Evolutionary conservation across 2,797 vertebrate genomes (phyloP), one percentile per base, ranked within the genome.

Genomic region (Garrulus glandarius): DNA sequence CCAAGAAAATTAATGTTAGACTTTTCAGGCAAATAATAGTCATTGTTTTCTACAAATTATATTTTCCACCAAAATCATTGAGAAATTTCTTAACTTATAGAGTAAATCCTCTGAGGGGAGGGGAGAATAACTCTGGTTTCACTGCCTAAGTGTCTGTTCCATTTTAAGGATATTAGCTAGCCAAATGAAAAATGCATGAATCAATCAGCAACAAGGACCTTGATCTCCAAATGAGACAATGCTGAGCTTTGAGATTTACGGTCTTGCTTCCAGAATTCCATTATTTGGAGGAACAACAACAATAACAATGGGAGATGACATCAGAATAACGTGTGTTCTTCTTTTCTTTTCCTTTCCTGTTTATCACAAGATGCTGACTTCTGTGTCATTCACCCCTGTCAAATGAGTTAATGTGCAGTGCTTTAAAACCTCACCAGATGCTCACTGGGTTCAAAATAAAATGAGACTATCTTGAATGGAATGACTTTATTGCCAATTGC

Each of bases 171-270:
- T 95, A 97, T 97, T 97, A 97, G 96, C 96, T 96, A 97, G 90
- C 96, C 95, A 90, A 94, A 95, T 96, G 88, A 96, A 93, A 95
- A 95, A 88, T 93, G 79, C 93, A 95, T 96, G 95, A 98, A 97
- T 97, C 97, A 91, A 75, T 98, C 97, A 93, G 91, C 96, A 65
- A 30, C 29, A n/a, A 86, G 74, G 92, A 89, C 95, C 92, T 89
- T 96, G 97, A 95, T 97, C 95, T 95, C 88, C 24, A 70, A 91
- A 95, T 94, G 95, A 90, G 49, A 89, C 97, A 92, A 93, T 95
- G 96, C 94, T 96, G 96, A 98, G 94, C 97, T 96, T 96, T 97
- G 95, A 98, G 97, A 98, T 97, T 98, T 97, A 96, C 94, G 50
- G 77, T 96, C 96, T 93, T 93, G 61, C 82, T 95, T 96, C 95